Base-by-base conservation (phyloP, 2,797 vertebrate genomes). In the Xyrichtys novacula region DNA sequence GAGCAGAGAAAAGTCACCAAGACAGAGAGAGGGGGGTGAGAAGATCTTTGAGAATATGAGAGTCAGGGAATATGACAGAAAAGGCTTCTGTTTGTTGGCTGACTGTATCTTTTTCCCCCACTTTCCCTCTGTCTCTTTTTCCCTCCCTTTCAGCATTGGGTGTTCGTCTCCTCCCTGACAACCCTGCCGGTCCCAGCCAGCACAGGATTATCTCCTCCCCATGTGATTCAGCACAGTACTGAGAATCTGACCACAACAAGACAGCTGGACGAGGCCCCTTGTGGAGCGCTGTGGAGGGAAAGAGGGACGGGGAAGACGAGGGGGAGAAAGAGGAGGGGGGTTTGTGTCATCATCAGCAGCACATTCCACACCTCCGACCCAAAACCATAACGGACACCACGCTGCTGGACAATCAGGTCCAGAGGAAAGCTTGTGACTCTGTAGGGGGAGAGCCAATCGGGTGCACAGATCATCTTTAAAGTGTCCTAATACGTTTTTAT, bases 181-280 rank as follows among this genome's bases (percentile, higher is more conserved):
- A 66, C 69, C 55, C 81, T 70, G 71, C 77, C 80, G 81, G 89
- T 84, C 85, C 81, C 62, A 20, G 75, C 70, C 81, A 62, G 71
- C 3, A 80, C 43, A 19, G 80, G 87, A 89, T 89, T 86, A 87
- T 85, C 86, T 83, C 80, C 78, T 77, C 74, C 74, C 77, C 88
- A 87, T 90, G 84, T 90, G 88, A 91, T 81, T 78, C 57, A 63
- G 86, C 78, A 66, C 83, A 84, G 73, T 86, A 85, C 85, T 75
- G 82, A 85, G 89, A 91, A 91, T 87, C 80, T 83, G 84, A 90
- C 88, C 87, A 90, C 88, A 91, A 87, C 87, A 88, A 87, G 88
- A 91, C 90, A 91, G 88, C 89, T 89, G 85, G 84, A 90, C 58
- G 85, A 85, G 86, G 84, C 84, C 86, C 74, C 63, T 75, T 50